Percentiles rank a stretch among this genome's conserved stretches.
phyloP scores from a whole-genome alignment of 2,113 vertebrate genomes.

The Grus americana region DNA sequence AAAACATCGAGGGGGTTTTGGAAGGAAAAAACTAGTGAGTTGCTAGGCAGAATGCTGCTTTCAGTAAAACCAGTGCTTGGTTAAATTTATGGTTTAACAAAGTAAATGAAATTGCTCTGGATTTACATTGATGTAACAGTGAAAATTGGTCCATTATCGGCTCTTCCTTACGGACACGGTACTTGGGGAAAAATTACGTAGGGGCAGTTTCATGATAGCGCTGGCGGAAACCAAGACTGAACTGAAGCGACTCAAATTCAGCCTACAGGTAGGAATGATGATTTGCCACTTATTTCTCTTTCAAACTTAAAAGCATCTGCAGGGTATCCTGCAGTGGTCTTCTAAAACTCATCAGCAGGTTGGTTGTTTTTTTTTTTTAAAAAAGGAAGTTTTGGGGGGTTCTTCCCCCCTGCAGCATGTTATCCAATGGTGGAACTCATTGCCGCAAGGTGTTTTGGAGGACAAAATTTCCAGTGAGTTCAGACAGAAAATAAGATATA shows the following conservation, averaged over 20 bases:
- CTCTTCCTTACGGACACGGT: neutral
- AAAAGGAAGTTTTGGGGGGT: neutral
- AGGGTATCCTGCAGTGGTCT: neutral
- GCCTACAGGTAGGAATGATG: neutral
- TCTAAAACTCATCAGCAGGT: neutral
- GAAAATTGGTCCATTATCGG: neutral
- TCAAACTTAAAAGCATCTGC: neutral
- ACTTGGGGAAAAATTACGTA: neutral
- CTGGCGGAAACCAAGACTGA: neutral
- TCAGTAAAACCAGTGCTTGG: neutral
- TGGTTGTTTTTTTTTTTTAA: neutral
- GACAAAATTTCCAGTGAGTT: neutral
- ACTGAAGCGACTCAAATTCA: neutral
- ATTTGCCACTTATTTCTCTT: neutral
- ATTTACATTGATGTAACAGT: neutral
- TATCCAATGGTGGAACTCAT: neutral
- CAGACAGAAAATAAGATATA: neutral
- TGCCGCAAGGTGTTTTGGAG: neutral
- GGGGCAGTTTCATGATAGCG: neutral
- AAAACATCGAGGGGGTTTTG: neutral
- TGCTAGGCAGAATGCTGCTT: neutral
- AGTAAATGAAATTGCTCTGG: neutral
- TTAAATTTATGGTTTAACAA: neutral
- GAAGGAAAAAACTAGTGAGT: neutral
- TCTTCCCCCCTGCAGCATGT: rapidly evolving